Conservation (phyloP, 2,113 vertebrate genomes). For the Macquaria ambigua region DNA sequence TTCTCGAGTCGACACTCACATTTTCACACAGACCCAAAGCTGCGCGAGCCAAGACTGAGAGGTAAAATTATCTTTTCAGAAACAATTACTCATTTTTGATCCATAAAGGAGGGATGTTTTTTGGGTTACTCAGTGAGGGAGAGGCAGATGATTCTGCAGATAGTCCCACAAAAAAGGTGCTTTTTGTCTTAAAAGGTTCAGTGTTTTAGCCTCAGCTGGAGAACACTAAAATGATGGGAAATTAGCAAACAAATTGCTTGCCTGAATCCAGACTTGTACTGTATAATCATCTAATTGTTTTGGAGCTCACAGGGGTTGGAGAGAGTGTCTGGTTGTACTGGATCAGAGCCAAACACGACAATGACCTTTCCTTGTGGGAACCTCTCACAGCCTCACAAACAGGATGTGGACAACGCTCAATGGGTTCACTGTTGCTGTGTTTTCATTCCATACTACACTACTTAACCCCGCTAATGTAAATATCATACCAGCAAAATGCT, state of each 20-base stretch:
- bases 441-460: slow-evolving; percentile 37
- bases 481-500: not conserved
- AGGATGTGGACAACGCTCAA: slow-evolving; percentile 69
- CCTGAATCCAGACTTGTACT: slow-evolving; percentile 2
- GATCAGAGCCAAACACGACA: slow-evolving; percentile 69
- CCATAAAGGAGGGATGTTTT: not conserved
- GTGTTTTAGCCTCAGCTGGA: slow-evolving; percentile 8
- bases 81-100: slow-evolving; percentile 4
- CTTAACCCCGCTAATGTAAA: slow-evolving; percentile 8
- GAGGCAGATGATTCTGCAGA: not conserved
- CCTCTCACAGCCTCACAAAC: slow-evolving; percentile 60
- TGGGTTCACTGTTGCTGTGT: slow-evolving; percentile 51
- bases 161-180: not conserved
- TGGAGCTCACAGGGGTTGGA: slow-evolving; percentile 11
- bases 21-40: slow-evolving; percentile 9
- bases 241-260: slow-evolving; percentile 7
- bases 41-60: not conserved
- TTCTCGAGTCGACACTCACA: not conserved
- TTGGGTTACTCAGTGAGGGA: not conserved
- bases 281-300: slow-evolving; percentile 43
- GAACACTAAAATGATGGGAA: not conserved
- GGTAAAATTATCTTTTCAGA: slow-evolving; percentile 13
- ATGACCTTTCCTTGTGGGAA: slow-evolving; percentile 71
- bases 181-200: not conserved
- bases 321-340: slow-evolving; percentile 57